Conservation (phyloP, 2,113 vertebrate genomes). For the Grammomys dolichurus region DNA sequence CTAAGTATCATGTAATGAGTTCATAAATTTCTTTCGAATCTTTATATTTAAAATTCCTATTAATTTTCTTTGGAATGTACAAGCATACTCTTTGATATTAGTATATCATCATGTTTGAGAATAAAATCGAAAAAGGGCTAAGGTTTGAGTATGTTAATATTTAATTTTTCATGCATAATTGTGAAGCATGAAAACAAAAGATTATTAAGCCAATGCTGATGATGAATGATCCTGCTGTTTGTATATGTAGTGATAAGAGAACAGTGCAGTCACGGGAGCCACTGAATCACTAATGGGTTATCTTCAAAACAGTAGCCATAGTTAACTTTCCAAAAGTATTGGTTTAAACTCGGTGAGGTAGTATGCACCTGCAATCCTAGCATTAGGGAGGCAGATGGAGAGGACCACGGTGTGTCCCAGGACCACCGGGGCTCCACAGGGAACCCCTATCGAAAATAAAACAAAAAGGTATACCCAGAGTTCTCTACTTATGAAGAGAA, state of each 20-base stretch:
- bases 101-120: not conserved
- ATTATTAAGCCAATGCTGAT: constrained; percentile 1
- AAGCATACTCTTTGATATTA: not conserved
- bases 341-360: not conserved
- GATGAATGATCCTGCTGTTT: not conserved
- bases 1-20: not conserved
- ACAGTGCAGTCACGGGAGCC: not conserved
- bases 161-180: not conserved
- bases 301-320: not conserved
- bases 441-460: not conserved
- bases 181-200: not conserved
- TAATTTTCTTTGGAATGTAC: not conserved
- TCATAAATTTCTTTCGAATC: not conserved
- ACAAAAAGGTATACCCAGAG: not conserved
- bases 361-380: not conserved
- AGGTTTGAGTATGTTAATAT: not conserved
- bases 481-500: not conserved
- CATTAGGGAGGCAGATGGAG: not conserved
- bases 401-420: not conserved
- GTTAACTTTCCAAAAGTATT: not conserved
- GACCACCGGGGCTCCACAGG: not conserved
- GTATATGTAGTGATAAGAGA: not conserved
- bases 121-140: constrained; percentile 13
- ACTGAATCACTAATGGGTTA: not conserved
- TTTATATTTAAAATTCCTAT: not conserved